Percentiles rank a stretch among this genome's conserved stretches.
Conservation (phyloP, 2,113 vertebrate genomes). For the Sorex araneus region DNA sequence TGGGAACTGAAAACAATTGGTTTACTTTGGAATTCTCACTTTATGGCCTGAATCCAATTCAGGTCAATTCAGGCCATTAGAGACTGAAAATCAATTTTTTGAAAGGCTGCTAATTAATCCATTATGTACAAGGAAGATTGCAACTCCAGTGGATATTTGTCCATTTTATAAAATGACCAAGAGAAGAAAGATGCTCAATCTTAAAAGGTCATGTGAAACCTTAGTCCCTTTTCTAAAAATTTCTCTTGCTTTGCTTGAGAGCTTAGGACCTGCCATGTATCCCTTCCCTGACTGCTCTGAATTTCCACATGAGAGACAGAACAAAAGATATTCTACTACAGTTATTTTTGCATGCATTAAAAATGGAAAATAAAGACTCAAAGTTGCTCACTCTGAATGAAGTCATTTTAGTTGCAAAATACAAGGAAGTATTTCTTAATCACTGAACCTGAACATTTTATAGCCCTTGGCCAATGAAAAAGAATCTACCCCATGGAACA, state of each 20-base stretch:
- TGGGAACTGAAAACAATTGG: neutral
- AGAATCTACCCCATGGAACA: slow-evolving; percentile 32
- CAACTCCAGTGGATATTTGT: neutral
- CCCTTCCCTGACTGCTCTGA: neutral
- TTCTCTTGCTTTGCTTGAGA: neutral
- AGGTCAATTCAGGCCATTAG: neutral
- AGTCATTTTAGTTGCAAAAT: slow-evolving; percentile 39
- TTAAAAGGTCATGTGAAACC: neutral
- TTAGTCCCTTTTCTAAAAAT: neutral
- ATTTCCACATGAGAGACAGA: neutral
- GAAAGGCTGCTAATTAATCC: slow-evolving; percentile 44
- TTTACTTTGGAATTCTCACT: neutral
- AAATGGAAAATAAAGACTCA: slow-evolving; percentile 26
- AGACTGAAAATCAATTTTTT: slow-evolving; percentile 40
- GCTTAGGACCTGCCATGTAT: neutral
- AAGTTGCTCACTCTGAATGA: slow-evolving; percentile 1
- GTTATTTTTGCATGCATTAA: neutral
- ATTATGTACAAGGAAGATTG: neutral
- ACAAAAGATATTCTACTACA: neutral
- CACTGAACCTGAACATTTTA: slow-evolving; percentile 17
- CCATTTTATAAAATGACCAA: slow-evolving; percentile 15
- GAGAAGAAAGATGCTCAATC: neutral
- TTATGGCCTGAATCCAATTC: slow-evolving; percentile 15
- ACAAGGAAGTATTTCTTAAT: neutral
- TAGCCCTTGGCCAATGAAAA: neutral